Evolutionary conservation across 2,113 vertebrate species (phyloP).

Genomic region (Vimba vimba): DNA sequence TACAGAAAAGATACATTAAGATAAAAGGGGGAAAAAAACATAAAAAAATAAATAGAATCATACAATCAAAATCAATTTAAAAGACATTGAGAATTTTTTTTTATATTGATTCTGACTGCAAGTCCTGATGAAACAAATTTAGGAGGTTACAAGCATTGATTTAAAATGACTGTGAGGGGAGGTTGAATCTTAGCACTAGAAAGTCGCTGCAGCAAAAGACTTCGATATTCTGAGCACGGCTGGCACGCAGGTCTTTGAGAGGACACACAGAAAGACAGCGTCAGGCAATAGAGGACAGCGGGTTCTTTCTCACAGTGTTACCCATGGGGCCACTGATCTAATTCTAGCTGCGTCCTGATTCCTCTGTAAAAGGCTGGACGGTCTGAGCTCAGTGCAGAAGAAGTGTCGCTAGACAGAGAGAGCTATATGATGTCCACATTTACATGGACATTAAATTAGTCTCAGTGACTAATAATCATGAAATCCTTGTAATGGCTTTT

Average conservation of each 20-base stretch:
- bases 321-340: constrained; percentile 42
- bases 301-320: constrained; percentile 33
- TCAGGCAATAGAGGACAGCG: constrained; percentile 49
- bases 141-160: background rate
- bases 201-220: constrained; percentile 10
- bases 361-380: constrained; percentile 9
- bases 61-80: too few species aligned
- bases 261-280: background rate
- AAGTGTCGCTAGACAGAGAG: background rate
- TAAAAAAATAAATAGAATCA: too few species aligned
- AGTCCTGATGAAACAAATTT: background rate
- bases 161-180: background rate
- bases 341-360: constrained; percentile 46
- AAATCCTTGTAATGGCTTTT: constrained; percentile 2
- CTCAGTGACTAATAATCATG: constrained; percentile 23
- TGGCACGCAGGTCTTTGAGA: constrained; percentile 9
- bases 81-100: too few species aligned
- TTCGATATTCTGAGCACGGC: constrained; percentile 28
- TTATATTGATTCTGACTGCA: background rate
- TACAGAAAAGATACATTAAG: too few species aligned
- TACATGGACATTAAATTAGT: constrained; percentile 36
- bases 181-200: constrained; percentile 18
- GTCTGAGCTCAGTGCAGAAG: constrained; percentile 1
- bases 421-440: constrained; percentile 19
- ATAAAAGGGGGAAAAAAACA: too few species aligned